A percentile compares a stretch with the other conserved stretches of the same genome.
Conservation (phyloP, 2,888 invertebrate genomes). For the Ctena decussata region DNA sequence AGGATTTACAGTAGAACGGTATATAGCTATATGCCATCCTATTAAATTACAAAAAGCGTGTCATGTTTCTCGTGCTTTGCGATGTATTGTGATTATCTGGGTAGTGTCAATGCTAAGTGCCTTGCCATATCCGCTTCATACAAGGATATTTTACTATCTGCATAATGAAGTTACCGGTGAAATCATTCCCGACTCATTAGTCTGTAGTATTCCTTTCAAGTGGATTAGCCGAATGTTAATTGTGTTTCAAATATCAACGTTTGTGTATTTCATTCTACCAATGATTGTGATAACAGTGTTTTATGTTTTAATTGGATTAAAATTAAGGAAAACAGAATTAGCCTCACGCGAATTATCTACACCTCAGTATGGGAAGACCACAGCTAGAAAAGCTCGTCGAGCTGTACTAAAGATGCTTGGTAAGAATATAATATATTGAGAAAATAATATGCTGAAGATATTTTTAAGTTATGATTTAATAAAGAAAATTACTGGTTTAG, state of each 20-base stretch:
- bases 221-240: conserved; percentile 76
- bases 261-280: conserved; percentile 93
- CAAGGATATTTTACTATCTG: conserved; percentile 79
- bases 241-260: conserved; percentile 93
- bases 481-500: too few species aligned
- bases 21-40: conserved; percentile 97
- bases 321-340: conserved; percentile 71
- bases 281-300: conserved; percentile 92
- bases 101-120: conserved; percentile 92
- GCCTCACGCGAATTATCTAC: conserved; percentile 31
- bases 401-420: conserved; percentile 83
- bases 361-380: conserved; percentile 60
- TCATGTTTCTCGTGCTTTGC: conserved; percentile 92
- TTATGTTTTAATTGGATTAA: conserved; percentile 88
- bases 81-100: conserved; percentile 89
- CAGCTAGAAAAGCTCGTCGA: conserved; percentile 70
- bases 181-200: conserved; percentile 77
- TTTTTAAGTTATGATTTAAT: too few species aligned
- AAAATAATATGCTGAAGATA: too few species aligned
- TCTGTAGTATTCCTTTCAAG: conserved; percentile 80
- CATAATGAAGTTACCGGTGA: conserved; percentile 66
- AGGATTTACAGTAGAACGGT: conserved; percentile 95
- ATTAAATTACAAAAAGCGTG: conserved; percentile 94
- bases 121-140: conserved; percentile 84
- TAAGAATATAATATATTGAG: conserved; percentile 65